Evolutionary conservation across 2,797 vertebrate genomes (phyloP).

Genomic region (Kryptopterus vitreolus): DNA sequence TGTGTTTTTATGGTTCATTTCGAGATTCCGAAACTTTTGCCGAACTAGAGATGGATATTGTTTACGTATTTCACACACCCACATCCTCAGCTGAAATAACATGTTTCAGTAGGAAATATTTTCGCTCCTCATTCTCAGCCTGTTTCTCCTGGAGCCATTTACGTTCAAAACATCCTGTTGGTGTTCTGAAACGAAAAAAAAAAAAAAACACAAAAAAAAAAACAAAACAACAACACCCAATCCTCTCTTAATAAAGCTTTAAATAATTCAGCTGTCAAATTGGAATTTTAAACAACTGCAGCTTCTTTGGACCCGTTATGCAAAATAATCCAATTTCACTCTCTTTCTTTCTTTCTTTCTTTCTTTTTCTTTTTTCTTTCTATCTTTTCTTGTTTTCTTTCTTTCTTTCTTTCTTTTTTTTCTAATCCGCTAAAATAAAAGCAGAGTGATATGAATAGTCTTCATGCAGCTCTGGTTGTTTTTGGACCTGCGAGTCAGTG

Average conservation of each 20-base stretch:
- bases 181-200: slow-evolving; percentile 33
- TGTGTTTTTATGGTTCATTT: slow-evolving; percentile 35
- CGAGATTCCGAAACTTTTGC: slow-evolving; percentile 19
- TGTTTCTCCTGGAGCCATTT: slow-evolving; percentile 30
- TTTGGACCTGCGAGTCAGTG: slow-evolving; percentile 9
- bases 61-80: slow-evolving; percentile 50
- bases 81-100: slow-evolving; percentile 50
- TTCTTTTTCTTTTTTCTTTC: slow-evolving; percentile 6
- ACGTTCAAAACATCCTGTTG: slow-evolving; percentile 57
- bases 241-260: slow-evolving; percentile 17
- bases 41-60: slow-evolving; percentile 24
- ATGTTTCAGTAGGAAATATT: slow-evolving; percentile 41
- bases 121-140: slow-evolving; percentile 36
- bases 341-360: background rate
- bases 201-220: no score
- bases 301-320: slow-evolving; percentile 27
- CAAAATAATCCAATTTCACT: slow-evolving; percentile 5
- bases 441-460: slow-evolving; percentile 11
- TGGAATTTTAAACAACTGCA: slow-evolving; percentile 17
- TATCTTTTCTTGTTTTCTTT: background rate
- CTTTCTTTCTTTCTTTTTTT: slow-evolving; percentile 3
- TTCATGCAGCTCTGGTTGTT: slow-evolving; percentile 9
- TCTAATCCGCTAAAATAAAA: slow-evolving; percentile 2
- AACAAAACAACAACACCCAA: no score
- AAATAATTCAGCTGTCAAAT: slow-evolving; percentile 28